A percentile compares a stretch with the other conserved stretches of the same genome.
Conservation (phyloP, 2,113 vertebrate species). For the Ammospiza caudacuta region DNA sequence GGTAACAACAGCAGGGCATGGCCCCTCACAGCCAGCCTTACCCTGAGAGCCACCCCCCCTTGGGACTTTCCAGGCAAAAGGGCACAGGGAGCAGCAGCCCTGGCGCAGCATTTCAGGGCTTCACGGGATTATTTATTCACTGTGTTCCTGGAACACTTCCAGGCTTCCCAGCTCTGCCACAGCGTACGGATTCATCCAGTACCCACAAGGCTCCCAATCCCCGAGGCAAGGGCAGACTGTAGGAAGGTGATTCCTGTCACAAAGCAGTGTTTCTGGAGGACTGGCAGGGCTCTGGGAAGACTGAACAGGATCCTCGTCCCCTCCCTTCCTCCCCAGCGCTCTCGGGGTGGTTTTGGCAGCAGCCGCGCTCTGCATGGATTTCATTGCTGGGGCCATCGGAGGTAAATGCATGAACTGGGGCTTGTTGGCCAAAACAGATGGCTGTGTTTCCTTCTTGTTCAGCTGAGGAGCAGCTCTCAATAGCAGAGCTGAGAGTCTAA, state of each 20-base stretch:
- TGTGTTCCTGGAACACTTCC: neutral
- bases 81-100: neutral
- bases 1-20: neutral
- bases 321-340: neutral
- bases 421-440: neutral
- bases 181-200: neutral
- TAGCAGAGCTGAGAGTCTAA: neutral
- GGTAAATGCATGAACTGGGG: constrained; percentile 74
- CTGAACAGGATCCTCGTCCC: neutral
- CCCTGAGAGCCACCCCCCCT: neutral
- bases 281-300: neutral
- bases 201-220: constrained; percentile 6
- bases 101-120: neutral
- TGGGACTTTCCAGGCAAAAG: neutral
- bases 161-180: neutral
- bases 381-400: constrained; percentile 93
- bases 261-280: neutral
- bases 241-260: neutral
- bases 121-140: constrained; percentile 48
- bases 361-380: constrained; percentile 78
- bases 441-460: neutral
- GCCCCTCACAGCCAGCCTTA: neutral
- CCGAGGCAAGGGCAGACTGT: neutral
- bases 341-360: neutral
- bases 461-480: neutral